These are phyloP conservation scores for Diaprepes abbreviatus DNA, from an alignment of 2,888 invertebrate genomes.

Conservation along the genomic window DNA sequence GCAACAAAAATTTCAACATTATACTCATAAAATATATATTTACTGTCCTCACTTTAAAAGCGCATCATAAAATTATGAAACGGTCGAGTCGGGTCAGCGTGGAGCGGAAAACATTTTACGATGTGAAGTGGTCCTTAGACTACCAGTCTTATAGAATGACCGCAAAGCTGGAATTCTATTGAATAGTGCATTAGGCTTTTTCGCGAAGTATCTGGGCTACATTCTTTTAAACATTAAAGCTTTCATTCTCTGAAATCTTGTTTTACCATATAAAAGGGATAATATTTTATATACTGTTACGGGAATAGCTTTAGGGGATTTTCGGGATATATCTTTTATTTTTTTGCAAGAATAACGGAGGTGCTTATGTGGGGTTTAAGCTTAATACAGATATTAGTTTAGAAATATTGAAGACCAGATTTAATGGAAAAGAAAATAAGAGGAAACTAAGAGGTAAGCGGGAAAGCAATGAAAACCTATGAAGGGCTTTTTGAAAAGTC, in stretches of 20 bases:
- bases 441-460: too few relatives aligned
- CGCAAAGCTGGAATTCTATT: slow-evolving; percentile 24
- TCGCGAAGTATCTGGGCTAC: slow-evolving; percentile 3
- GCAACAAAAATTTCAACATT: background rate
- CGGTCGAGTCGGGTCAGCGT: background rate
- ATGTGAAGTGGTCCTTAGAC: slow-evolving; percentile 27
- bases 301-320: slow-evolving; percentile 25
- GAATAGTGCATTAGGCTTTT: slow-evolving; percentile 43
- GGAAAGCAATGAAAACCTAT: too few relatives aligned
- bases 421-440: too few relatives aligned
- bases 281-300: slow-evolving; percentile 29
- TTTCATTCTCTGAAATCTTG: slow-evolving; percentile 27
- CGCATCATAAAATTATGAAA: slow-evolving; percentile 28
- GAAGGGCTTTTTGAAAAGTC: too few relatives aligned
- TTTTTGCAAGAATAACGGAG: slow-evolving; percentile 7
- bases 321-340: background rate
- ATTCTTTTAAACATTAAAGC: slow-evolving; percentile 38
- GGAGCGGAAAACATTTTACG: slow-evolving; percentile 31
- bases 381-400: background rate
- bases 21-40: background rate
- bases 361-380: background rate
- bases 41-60: background rate
- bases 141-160: slow-evolving; percentile 18
- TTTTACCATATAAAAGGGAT: slow-evolving; percentile 43
- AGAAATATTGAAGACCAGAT: too few relatives aligned